Evolutionary conservation across 2,888 invertebrate genomes (phyloP).

Genomic region (Cataglyphis altisquamis): DNA sequence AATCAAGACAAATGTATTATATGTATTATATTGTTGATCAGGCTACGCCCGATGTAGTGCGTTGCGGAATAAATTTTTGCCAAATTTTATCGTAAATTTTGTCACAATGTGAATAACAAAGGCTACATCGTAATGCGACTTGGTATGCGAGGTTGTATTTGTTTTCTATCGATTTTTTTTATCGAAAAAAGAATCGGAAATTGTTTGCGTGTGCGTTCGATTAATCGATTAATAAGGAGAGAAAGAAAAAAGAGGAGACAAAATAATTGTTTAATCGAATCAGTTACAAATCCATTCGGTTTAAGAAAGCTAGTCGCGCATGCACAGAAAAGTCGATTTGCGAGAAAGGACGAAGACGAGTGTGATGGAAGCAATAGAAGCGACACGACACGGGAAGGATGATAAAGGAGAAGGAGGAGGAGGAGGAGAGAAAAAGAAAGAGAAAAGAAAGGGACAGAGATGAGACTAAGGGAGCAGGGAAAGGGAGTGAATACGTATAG

Average conservation of each 20-base stretch:
- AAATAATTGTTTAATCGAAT: constrained; percentile 69
- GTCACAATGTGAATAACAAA: no score
- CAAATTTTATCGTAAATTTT: neutral
- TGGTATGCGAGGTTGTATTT: neutral
- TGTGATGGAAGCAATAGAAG: constrained; percentile 24
- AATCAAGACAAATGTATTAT: neutral
- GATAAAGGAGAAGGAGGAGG: neutral
- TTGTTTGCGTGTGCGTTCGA: neutral
- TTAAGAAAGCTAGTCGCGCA: constrained; percentile 47
- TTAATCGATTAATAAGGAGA: neutral
- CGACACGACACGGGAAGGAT: neutral
- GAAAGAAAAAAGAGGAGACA: constrained; percentile 65
- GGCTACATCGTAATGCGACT: no score
- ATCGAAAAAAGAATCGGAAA: neutral
- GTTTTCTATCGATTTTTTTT: neutral
- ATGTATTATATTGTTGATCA: neutral
- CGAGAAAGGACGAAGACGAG: constrained; percentile 38
- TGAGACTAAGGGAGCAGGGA: constrained; percentile 45
- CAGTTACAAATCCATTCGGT: constrained; percentile 58
- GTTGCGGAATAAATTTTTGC: neutral
- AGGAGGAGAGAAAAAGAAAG: neutral
- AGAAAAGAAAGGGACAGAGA: neutral
- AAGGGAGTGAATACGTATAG: constrained; percentile 66
- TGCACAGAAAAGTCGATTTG: constrained; percentile 39
- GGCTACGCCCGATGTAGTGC: neutral